A percentile compares a stretch with the other conserved stretches of the same genome.
phyloP scores from a whole-genome alignment of 1,140 invertebrate species.

The Coelopa frigida region DNA sequence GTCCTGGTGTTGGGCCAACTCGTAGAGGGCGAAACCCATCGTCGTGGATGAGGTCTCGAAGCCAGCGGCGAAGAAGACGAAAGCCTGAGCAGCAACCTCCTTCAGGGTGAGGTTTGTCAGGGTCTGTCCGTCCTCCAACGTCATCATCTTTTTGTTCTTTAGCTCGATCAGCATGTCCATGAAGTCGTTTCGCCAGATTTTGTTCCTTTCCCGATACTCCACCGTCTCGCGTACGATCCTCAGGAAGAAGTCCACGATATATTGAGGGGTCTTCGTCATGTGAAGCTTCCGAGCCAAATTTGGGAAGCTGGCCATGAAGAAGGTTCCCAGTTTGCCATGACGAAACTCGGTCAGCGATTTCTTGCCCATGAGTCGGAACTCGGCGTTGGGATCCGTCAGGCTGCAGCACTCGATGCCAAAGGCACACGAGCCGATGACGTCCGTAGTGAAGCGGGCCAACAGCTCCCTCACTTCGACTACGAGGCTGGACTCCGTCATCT shows the following conservation, averaged over 20 bases:
- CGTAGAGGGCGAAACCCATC: slow-evolving; percentile 46
- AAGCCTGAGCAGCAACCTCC: slow-evolving; percentile 34
- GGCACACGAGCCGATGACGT: slow-evolving; percentile 50
- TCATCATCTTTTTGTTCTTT: slow-evolving; percentile 19
- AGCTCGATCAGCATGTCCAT: slow-evolving; percentile 43
- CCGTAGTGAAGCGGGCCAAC: slow-evolving; percentile 54
- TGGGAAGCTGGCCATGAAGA: slow-evolving; percentile 25
- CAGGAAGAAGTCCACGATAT: slow-evolving; percentile 41
- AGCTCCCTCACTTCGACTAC: slow-evolving; percentile 51
- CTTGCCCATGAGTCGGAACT: slow-evolving; percentile 44
- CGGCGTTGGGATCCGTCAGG: slow-evolving; percentile 42
- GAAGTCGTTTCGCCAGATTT: slow-evolving; percentile 43
- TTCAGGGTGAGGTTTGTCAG: slow-evolving; percentile 27
- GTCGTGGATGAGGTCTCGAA: slow-evolving; percentile 43
- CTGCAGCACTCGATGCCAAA: slow-evolving; percentile 49
- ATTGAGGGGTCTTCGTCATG: slow-evolving; percentile 28
- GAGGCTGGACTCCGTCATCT: slow-evolving; percentile 4
- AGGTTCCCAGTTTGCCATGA: slow-evolving; percentile 12
- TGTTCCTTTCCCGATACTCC: slow-evolving; percentile 40
- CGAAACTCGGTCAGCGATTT: slow-evolving; percentile 23
- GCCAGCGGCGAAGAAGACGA: slow-evolving; percentile 38
- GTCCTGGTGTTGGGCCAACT: slow-evolving; percentile 38
- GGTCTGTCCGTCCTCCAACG: slow-evolving; percentile 20
- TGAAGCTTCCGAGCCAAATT: slow-evolving; percentile 19
- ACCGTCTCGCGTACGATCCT: slow-evolving; percentile 38